Conservation (phyloP, 2,113 vertebrate species). For the Pelmatolapia mariae region DNA sequence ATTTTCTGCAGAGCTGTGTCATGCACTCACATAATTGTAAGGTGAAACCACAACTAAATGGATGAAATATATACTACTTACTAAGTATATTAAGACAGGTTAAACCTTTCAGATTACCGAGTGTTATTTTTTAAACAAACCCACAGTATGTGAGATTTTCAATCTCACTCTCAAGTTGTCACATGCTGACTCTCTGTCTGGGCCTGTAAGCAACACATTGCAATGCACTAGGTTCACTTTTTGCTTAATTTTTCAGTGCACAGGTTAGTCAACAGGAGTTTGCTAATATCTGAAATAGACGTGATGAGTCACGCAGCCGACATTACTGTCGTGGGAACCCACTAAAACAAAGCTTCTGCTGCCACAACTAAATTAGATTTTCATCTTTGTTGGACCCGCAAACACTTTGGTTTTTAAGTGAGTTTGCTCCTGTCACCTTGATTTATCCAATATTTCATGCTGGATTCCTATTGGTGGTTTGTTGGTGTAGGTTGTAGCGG, state of each 20-base stretch:
- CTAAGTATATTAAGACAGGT: neutral
- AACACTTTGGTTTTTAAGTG: neutral
- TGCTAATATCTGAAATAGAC: neutral
- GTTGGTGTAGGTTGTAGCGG: neutral
- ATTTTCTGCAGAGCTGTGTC: neutral
- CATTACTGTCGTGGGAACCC: neutral
- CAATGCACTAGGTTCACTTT: neutral
- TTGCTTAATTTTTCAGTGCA: neutral
- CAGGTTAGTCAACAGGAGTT: neutral
- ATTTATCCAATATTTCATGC: neutral
- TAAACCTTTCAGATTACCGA: neutral
- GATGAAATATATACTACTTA: neutral
- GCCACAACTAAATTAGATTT: neutral
- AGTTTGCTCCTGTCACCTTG: neutral
- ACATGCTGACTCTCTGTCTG: neutral
- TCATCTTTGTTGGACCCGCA: neutral
- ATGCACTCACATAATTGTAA: neutral
- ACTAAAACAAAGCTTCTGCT: neutral
- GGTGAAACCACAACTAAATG: neutral
- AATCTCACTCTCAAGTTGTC: neutral
- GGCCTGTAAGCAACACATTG: neutral
- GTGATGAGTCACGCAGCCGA: neutral
- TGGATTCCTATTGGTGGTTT: neutral
- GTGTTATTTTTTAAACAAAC: neutral
- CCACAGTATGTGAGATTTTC: neutral